Evolutionary conservation across 2,113 vertebrate genomes (phyloP), one percentile per base, ranked within the genome.

Genomic region (Sclerurus mexicanus): DNA sequence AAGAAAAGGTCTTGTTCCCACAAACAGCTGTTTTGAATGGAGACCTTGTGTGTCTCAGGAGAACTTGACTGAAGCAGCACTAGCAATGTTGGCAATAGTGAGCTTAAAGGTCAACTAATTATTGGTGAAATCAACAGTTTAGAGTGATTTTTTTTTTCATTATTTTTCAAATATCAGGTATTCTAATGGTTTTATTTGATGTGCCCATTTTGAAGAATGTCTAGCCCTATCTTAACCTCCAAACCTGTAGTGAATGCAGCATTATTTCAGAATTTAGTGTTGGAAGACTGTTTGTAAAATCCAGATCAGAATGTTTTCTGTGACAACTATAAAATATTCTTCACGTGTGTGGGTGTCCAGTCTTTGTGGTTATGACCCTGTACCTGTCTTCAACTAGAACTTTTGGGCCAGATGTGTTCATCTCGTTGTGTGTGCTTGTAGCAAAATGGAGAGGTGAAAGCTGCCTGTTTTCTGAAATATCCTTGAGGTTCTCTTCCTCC

Each of bases 1-100:
- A 62, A 67, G 44, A n/a, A 14, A 40, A 18, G 7, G 8, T 58
- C 49, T 63, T 68, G 8, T 55, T 81, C 14, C 35, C 21, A n/a
- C 10, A 63, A 22, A 47, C 10, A 42, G 14, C 16, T 59, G 46
- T 15, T 68, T 31, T 47, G 12, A 39, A n/a, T 39, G 35, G 37
- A 71, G 25, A 59, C n/a, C 5, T 10, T 1, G 0, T 14, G 4
- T 16, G 9, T 42, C 62, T 88, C 1, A 0, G n/a, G 24, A 63
- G 49, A 47, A 27, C 14, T 17, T 50, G 52, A 66, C 27, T 74
- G 60, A 94, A 85, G 31, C 27, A 49, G 23, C 10, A 17, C 12
- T 75, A 66, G 50, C 18, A 23, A 23, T 8, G 3, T 18, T 67
- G 35, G 27, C 25, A 46, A 55, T 28, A 2, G 3, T 40, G 55